Percentiles rank a stretch among this genome's conserved stretches.
These are phyloP conservation scores for Masticophis lateralis DNA, from an alignment of 2,797 vertebrate genomes.

Conservation along the genomic window DNA sequence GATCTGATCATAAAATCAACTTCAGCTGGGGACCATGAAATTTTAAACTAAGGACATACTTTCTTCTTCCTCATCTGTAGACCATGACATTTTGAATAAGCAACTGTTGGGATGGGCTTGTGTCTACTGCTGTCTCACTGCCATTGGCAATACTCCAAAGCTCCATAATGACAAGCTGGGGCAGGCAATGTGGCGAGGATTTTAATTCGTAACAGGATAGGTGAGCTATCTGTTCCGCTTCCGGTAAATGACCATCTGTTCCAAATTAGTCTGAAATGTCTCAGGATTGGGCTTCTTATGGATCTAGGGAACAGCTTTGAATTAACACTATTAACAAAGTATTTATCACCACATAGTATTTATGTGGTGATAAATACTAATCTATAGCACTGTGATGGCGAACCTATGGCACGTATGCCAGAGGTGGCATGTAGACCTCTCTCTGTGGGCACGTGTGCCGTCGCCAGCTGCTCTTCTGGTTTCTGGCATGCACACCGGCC, in stretches of 20 bases:
- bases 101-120: not conserved
- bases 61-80: not conserved
- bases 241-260: not conserved
- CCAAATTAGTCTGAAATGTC: not conserved
- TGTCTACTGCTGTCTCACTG: not conserved
- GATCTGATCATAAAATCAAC: not conserved
- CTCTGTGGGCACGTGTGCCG: no score
- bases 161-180: not conserved
- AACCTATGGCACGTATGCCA: no score
- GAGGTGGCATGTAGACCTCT: no score
- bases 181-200: not conserved
- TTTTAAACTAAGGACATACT: not conserved
- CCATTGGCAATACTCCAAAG: not conserved
- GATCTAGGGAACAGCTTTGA: not conserved
- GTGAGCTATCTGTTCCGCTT: not conserved
- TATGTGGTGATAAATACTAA: not conserved
- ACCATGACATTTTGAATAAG: not conserved
- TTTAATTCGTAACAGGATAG: not conserved
- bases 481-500: no score
- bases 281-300: not conserved
- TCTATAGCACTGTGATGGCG: not conserved
- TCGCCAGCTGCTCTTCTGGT: no score
- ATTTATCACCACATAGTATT: no score
- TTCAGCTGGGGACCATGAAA: not conserved
- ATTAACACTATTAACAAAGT: not conserved